These are phyloP conservation scores for Drosophila equinoxialis DNA, from an alignment of 1,140 invertebrate species.

Conservation along the genomic window DNA sequence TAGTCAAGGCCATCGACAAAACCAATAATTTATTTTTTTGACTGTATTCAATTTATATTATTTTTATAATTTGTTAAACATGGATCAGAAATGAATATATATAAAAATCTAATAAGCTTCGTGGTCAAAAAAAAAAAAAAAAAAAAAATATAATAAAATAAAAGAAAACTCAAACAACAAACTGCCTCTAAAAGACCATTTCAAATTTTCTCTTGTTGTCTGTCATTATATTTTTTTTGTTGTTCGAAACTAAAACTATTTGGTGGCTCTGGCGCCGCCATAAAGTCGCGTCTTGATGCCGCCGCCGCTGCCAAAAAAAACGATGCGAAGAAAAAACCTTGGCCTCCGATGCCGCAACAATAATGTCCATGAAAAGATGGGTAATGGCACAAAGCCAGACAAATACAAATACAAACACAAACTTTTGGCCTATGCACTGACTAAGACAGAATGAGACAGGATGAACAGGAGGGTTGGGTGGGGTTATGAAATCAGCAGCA, in stretches of 20 bases:
- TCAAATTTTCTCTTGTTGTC: slow-evolving; percentile 28
- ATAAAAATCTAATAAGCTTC: not conserved
- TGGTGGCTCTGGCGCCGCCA: slow-evolving; percentile 63
- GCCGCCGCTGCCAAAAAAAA: slow-evolving; percentile 32
- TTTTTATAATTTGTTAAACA: too few relatives aligned
- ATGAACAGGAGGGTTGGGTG: not conserved
- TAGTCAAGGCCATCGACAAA: too few relatives aligned
- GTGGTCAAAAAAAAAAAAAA: slow-evolving; percentile 21
- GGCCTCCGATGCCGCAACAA: slow-evolving; percentile 64
- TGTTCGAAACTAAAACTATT: slow-evolving; percentile 62
- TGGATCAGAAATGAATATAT: too few relatives aligned
- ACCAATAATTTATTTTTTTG: too few relatives aligned
- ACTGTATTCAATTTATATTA: too few relatives aligned
- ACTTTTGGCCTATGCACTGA: slow-evolving; percentile 20
- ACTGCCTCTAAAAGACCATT: slow-evolving; percentile 39
- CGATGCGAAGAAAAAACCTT: slow-evolving; percentile 53
- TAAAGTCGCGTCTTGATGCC: slow-evolving; percentile 71
- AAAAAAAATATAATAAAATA: too few relatives aligned
- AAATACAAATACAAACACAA: slow-evolving; percentile 57
- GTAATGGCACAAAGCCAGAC: slow-evolving; percentile 54
- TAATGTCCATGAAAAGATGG: slow-evolving; percentile 56
- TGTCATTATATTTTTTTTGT: slow-evolving; percentile 32
- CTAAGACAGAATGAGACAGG: not conserved
- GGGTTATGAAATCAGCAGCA: slow-evolving; percentile 33
- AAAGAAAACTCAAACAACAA: slow-evolving; percentile 14